Conservation (phyloP, 2,888 invertebrate species). For the Cheilosia scutellata region DNA sequence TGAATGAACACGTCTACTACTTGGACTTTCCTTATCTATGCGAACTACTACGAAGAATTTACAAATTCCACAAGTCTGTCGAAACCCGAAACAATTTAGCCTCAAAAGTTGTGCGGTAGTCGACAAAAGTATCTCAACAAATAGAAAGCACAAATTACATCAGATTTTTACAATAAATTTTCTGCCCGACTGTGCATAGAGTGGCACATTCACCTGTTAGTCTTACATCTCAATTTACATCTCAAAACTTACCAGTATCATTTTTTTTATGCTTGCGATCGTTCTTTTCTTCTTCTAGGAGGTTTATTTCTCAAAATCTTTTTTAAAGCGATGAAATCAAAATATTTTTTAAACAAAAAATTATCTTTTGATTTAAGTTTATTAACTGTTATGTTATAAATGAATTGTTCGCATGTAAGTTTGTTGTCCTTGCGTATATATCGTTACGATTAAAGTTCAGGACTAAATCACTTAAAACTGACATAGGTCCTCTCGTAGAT, state of each 20-base stretch:
- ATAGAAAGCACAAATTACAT: slow-evolving; percentile 79
- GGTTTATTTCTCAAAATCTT: slow-evolving; percentile 23
- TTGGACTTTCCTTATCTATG: neutral
- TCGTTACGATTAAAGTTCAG: slow-evolving; percentile 82
- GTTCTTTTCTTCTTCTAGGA: slow-evolving; percentile 37
- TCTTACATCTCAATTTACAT: no score
- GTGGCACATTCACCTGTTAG: no score
- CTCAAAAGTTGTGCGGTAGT: neutral
- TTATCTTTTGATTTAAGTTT: slow-evolving; percentile 10
- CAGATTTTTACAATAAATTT: slow-evolving; percentile 77
- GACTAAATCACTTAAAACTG: slow-evolving; percentile 82
- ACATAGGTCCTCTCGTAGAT: slow-evolving; percentile 82
- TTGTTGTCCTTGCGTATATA: slow-evolving; percentile 80
- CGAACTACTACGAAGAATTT: neutral
- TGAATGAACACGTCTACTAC: slow-evolving; percentile 13
- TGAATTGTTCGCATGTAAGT: slow-evolving; percentile 82
- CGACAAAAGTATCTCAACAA: slow-evolving; percentile 73
- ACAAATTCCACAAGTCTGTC: slow-evolving; percentile 8
- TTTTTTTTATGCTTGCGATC: slow-evolving; percentile 33
- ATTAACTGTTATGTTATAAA: slow-evolving; percentile 83
- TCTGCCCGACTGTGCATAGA: no score
- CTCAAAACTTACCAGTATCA: slow-evolving; percentile 69
- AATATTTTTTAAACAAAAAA: neutral
- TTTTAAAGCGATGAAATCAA: neutral
- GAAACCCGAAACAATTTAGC: neutral